These are phyloP conservation scores for Seriola rivoliana DNA, from an alignment of 2,113 vertebrate species.

Conservation along the genomic window DNA sequence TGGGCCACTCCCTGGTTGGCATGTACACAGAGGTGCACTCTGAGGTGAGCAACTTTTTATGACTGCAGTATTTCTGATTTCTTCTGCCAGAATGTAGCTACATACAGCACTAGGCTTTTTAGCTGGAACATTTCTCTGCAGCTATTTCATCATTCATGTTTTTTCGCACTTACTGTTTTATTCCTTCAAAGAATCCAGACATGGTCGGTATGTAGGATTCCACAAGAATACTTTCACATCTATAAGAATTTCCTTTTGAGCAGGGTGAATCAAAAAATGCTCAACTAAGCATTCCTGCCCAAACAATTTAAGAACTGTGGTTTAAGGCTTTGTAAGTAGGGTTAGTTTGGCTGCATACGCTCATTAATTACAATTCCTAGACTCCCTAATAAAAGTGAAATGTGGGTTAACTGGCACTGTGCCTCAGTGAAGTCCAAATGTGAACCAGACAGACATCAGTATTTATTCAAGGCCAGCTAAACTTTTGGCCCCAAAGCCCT, in stretches of 20 bases:
- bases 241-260: conserved; percentile 49
- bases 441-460: conserved; percentile 65
- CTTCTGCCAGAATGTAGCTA: background rate
- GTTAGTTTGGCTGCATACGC: conserved; percentile 32
- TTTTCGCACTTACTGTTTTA: conserved; percentile 1
- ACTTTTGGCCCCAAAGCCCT: conserved; percentile 15
- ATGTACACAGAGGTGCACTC: conserved; percentile 84
- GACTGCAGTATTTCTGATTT: background rate
- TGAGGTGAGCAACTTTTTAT: conserved; percentile 83
- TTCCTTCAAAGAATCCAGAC: conserved; percentile 11
- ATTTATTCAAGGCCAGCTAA: conserved; percentile 59
- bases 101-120: background rate
- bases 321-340: conserved; percentile 19
- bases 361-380: conserved; percentile 43
- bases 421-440: conserved; percentile 34
- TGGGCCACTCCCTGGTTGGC: conserved; percentile 86
- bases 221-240: conserved; percentile 36
- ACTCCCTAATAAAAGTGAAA: conserved; percentile 51
- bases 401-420: conserved; percentile 51
- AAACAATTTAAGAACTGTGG: conserved; percentile 37
- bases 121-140: background rate
- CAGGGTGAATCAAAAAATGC: conserved; percentile 23
- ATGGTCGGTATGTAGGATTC: conserved; percentile 22
- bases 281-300: conserved; percentile 36
- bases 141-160: conserved; percentile 1